Conservation (phyloP, 2,888 invertebrate species). For the Stenurella melanura region DNA sequence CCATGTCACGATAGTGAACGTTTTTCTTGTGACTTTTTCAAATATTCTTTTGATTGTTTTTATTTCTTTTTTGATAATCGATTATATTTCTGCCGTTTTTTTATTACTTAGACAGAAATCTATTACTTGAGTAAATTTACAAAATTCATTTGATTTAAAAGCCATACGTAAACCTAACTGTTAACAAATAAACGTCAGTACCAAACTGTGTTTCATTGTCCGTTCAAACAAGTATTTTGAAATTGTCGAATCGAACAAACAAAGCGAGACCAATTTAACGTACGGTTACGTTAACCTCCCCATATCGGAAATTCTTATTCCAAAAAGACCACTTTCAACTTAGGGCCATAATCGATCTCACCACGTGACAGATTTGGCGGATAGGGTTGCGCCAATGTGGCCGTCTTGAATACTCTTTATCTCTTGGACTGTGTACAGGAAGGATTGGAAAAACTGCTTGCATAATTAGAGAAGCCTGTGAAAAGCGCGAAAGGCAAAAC, state of each 20-base stretch:
- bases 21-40: no score
- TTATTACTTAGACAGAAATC: no score
- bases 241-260: not conserved
- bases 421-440: not conserved
- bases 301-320: not conserved
- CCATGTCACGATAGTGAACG: no score
- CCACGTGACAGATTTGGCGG: slow-evolving; percentile 48
- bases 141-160: no score
- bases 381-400: slow-evolving; percentile 19
- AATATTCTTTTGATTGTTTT: no score
- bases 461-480: not conserved
- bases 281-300: not conserved
- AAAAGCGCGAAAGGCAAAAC: no score
- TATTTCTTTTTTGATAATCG: no score
- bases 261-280: not conserved
- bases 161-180: no score
- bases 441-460: not conserved
- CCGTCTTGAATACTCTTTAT: slow-evolving; percentile 21
- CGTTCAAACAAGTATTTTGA: not conserved
- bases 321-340: slow-evolving; percentile 32
- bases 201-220: not conserved
- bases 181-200: no score
- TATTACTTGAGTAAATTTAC: no score
- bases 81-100: no score
- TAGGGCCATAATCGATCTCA: slow-evolving; percentile 46